phyloP scores from a whole-genome alignment of 2,888 invertebrate genomes.

The Eustalomyia histrio region DNA sequence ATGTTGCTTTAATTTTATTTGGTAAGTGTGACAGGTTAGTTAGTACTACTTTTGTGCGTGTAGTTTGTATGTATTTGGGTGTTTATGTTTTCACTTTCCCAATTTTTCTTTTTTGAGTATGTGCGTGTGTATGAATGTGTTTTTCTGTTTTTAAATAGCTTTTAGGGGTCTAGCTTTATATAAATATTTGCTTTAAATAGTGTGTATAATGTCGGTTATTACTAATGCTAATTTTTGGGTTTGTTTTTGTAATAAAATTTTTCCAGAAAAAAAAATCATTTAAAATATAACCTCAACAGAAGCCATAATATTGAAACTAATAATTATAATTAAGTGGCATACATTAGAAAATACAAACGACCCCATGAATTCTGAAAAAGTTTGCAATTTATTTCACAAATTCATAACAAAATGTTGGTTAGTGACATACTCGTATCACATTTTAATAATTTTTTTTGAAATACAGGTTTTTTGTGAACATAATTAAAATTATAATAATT shows the following conservation, averaged over 20 bases:
- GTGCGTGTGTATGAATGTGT: not conserved
- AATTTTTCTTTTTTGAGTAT: not conserved
- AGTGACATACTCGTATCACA: too few relatives aligned
- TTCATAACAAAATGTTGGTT: too few relatives aligned
- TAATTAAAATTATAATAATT: too few relatives aligned
- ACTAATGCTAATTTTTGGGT: conserved; percentile 1
- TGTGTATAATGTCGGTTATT: not conserved
- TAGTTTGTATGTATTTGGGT: not conserved
- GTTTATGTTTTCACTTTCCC: not conserved
- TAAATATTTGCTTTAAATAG: too few relatives aligned
- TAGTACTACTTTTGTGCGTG: too few relatives aligned
- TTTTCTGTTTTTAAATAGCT: not conserved
- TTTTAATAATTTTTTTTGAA: too few relatives aligned
- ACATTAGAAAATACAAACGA: not conserved
- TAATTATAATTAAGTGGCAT: conserved; percentile 31
- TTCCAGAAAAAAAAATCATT: not conserved
- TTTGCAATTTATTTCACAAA: too few relatives aligned
- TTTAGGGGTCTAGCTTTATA: too few relatives aligned
- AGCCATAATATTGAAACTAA: conserved; percentile 39
- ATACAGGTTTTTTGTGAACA: too few relatives aligned
- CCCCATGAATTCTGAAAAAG: too few relatives aligned
- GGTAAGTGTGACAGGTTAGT: too few relatives aligned
- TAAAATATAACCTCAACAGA: conserved; percentile 39
- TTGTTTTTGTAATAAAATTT: conserved; percentile 1
- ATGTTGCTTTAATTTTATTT: too few relatives aligned